Base-by-base conservation (phyloP, 1,140 invertebrate genomes). In the Pararge aegeria region DNA sequence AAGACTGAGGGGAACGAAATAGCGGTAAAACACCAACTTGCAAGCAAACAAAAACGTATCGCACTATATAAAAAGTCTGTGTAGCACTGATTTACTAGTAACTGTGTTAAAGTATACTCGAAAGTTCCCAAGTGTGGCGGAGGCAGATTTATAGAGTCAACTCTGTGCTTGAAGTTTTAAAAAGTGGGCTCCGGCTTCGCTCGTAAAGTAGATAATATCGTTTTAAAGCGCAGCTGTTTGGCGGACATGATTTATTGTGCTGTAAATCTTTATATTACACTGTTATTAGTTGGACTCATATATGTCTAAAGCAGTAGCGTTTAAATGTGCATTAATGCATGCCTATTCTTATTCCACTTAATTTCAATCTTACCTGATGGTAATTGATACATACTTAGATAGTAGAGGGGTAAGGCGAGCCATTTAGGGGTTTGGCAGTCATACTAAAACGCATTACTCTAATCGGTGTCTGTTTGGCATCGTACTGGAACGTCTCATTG, bases 71-170 rank as follows among this genome's bases (percentile, higher is more conserved):
- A 53, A 34, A 5, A 18, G n/a, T 30, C 19, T 53, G 15, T 34
- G 21, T 34, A 27, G 24, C 30, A 53, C 20, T 40, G 51, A 53
- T 53, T 53, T 53, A 53, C 51, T 53, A 53, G 51, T 53, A 40
- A 38, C 51, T 40, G 34, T 21, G 30, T 24, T 40, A 1, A 34
- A 21, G 19, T 15, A 18, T 40, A 40, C 51, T 53, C 19, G 51
- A 24, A 24, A 53, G 24, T 24, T 24, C 13, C n/a, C 18, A 40
- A 53, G 19, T 53, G 51, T 40, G 7, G 34, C 10, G 3, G 12
- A 21, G 44, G 5, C 12, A 40, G 38, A 40, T 40, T 53, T 53
- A 54, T 54, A 40, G 16, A 38, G 38, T 42, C 38, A 42, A 48
- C 18, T 42, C 37, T 54, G 52, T 18, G 21, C 37, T 29, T 42